Evolutionary conservation across 2,113 vertebrate genomes (phyloP).

Genomic region (Chamaea fasciata): DNA sequence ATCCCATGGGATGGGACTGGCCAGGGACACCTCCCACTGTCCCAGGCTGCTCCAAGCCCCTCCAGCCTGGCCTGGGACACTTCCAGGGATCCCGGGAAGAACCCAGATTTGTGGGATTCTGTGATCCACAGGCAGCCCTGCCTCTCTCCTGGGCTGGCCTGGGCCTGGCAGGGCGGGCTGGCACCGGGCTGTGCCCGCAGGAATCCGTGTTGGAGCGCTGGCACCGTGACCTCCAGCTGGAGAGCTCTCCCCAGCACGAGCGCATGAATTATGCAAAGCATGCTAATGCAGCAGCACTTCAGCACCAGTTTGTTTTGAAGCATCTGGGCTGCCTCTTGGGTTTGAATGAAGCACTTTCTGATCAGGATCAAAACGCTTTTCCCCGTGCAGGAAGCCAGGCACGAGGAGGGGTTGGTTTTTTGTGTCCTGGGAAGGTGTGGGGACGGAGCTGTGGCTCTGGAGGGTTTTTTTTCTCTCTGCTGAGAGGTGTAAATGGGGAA

Average conservation of each 20-base stretch:
- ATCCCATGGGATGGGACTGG: background rate
- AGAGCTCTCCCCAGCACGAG: background rate
- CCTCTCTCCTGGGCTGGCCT: fast-evolving
- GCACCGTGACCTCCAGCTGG: background rate
- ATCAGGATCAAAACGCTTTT: background rate
- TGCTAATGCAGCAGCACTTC: background rate
- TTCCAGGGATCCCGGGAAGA: background rate
- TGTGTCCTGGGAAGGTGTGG: fast-evolving
- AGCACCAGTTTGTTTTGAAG: background rate
- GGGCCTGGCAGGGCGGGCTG: background rate
- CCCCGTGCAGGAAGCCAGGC: background rate
- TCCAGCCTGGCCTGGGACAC: background rate
- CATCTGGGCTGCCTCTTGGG: background rate
- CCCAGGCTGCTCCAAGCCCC: background rate
- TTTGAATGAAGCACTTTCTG: background rate
- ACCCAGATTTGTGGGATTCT: background rate
- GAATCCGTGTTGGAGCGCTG: background rate
- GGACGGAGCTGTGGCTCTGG: background rate
- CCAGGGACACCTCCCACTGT: background rate
- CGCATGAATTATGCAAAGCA: background rate
- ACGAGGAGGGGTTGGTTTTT: fast-evolving
- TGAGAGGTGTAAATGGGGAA: background rate
- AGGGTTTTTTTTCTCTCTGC: background rate
- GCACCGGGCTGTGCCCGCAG: background rate
- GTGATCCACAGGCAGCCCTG: background rate